These are phyloP conservation scores for Tragelaphus scriptus DNA, from an alignment of 2,113 vertebrate genomes.

Conservation along the genomic window DNA sequence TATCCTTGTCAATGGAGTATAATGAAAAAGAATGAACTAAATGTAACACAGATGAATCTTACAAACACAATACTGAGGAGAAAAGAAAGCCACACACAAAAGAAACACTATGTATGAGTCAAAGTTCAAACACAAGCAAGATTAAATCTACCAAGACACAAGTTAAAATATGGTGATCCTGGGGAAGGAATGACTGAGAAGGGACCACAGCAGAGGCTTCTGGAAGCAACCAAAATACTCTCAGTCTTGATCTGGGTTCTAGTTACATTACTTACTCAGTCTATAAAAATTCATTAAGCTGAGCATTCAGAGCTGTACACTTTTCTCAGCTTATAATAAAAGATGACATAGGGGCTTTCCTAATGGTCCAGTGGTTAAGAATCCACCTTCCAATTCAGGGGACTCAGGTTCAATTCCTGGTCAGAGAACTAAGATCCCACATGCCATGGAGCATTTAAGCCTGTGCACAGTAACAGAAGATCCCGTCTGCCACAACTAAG, in stretches of 20 bases:
- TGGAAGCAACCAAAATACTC: background rate
- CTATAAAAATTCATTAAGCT: background rate
- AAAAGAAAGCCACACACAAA: background rate
- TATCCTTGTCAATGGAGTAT: background rate
- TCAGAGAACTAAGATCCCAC: background rate
- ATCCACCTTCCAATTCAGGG: background rate
- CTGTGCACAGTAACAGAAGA: background rate
- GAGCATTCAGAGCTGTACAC: background rate
- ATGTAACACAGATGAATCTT: background rate
- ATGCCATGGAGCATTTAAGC: background rate
- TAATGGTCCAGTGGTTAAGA: background rate
- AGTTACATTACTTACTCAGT: background rate
- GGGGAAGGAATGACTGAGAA: background rate
- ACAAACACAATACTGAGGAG: background rate
- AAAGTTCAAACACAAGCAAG: background rate
- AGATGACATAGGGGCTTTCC: background rate
- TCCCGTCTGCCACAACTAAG: background rate
- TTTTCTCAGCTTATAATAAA: background rate
- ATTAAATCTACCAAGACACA: background rate
- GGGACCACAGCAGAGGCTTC: background rate
- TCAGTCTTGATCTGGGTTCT: background rate
- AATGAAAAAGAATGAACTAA: background rate
- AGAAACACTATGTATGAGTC: background rate
- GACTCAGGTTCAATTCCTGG: background rate
- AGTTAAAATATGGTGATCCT: background rate